Evolutionary conservation across 53 echinoderm and acorn worm genomes (phyloP), one percentile per base, ranked within the genome.

Genomic region (Actinopyga echinites): DNA sequence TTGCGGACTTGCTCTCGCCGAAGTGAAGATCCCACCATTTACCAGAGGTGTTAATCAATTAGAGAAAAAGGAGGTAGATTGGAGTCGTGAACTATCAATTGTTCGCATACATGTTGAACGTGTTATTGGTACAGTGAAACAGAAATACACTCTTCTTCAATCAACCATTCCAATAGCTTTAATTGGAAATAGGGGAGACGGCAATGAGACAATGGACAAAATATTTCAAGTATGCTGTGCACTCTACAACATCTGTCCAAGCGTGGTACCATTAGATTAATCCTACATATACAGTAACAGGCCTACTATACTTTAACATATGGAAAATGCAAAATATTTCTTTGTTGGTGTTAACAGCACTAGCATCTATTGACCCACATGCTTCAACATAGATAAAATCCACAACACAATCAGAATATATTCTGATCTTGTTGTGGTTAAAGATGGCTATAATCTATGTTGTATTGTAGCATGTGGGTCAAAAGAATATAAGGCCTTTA

Each of bases 71-170:
- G 59, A 58, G 5, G 59, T 58, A 4, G 4, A 58, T 58, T 23
- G n/a, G 59, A 58, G 22, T 23, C 59, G 59, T 58, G 26, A 58
- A 58, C n/a, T 58, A 23, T n/a, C 10, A 58, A 58, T 5, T 58
- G 59, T 58, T 58, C 59, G 59, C n/a, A 58, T 58, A 58, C 10
- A 58, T 58, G 59, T 58, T 58, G 59, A 58, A 25, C n/a, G 59
- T 23, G 59, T 58, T 23, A 58, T 58, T 23, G n/a, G 59, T 58
- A 23, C 59, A 58, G 26, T 23, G 4, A 58, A 25, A 58, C 59
- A 58, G 26, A 58, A 58, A 34, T 66, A 66, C 67, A 66, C 67
- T 26, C 28, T 66, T 66, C 30, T 66, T 5, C 67, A 66, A 66
- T 30, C 28, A 20, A 66, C 30, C 19, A 66, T 66, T 19, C 67